Evolutionary conservation across 2,113 vertebrate genomes (phyloP), one percentile per base, ranked within the genome.

Genomic region (Anarrhichthys ocellatus): DNA sequence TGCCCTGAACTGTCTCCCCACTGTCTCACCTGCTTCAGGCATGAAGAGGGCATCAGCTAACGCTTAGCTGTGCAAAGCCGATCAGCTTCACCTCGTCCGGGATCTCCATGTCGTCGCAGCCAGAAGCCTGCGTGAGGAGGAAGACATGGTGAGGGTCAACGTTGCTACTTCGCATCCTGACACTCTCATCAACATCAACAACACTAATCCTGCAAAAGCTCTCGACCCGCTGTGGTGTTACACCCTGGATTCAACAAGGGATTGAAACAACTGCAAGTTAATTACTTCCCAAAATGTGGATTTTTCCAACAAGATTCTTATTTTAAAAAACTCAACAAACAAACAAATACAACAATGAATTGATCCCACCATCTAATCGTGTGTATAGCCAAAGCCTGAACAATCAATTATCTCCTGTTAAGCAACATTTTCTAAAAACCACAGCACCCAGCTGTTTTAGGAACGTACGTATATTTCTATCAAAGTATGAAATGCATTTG

Each of bases 21-120:
- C 67, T 92, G 93, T 79, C 83, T 92, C 92, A 93, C 94, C 96
- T 77, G 91, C 94, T 92, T 77, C 90, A 88, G 88, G 91, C 88
- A 38, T 75, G 87, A 75, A 88, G 94, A 83, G 88, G 73, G 69
- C 88, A 97, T 99, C 97, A 99, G 96, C 96, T 97, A 93, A 99
- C 94, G 86, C 98, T 99, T 85, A 99, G 91, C 94, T 99, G 98
- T 70, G 98, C 98, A 93, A 99, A 99, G 92, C 98, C 98, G 73
- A 99, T 99, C 95, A 99, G 93, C 95, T 99, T 99, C 94, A 99
- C 96, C 94, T 99, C 98, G 50, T 99, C 98, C 0, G 97, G 98
- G 88, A 97, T 97, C 95, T 99, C 98, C 0, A 95, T 93, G 84
- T 96, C 96, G 71, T 99, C 98, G 18, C 97, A 99, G 93, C 96